Percentiles rank a stretch among this genome's conserved stretches.
Evolutionary conservation across 2,888 invertebrate genomes (phyloP).

Genomic region (Drosophila nr. perissopoda): DNA sequence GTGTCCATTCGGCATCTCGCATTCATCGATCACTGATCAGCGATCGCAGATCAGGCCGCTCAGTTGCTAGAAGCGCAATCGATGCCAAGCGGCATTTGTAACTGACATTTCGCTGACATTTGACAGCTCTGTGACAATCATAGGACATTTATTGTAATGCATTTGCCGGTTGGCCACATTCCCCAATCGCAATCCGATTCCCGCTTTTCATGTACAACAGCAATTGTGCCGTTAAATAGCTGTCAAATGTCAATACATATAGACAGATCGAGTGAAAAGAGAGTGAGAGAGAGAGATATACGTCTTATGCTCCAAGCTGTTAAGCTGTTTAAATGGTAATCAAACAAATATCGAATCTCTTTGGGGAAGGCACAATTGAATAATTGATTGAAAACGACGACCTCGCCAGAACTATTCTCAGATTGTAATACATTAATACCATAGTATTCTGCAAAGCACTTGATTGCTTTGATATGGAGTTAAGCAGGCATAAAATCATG

Average conservation of each 20-base stretch:
- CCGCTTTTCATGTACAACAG: slow-evolving; percentile 1
- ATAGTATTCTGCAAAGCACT: too few species aligned
- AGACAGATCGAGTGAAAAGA: background rate
- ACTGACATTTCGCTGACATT: slow-evolving; percentile 73
- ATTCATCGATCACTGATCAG: slow-evolving; percentile 46
- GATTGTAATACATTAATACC: background rate
- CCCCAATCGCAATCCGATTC: slow-evolving; percentile 2
- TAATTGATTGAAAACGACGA: background rate
- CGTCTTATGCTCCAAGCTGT: too few species aligned
- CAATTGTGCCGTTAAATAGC: slow-evolving; percentile 7
- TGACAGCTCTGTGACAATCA: slow-evolving; percentile 67
- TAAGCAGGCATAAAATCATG: background rate
- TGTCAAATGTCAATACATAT: slow-evolving; percentile 32
- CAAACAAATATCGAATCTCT: background rate
- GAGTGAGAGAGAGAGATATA: background rate
- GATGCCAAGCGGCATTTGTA: slow-evolving; percentile 53
- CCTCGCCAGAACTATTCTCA: background rate
- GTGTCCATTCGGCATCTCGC: slow-evolving; percentile 49
- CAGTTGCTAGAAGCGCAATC: slow-evolving; percentile 40
- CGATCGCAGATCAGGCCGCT: slow-evolving; percentile 20
- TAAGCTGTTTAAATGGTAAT: background rate
- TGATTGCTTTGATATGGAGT: background rate
- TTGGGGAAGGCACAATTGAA: background rate
- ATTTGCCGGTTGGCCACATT: slow-evolving; percentile 44
- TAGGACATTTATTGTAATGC: slow-evolving; percentile 74